A percentile compares a stretch with the other conserved stretches of the same genome.
phyloP scores from a whole-genome alignment of 1,140 invertebrate genomes.

The Hypsibius dujardini region DNA sequence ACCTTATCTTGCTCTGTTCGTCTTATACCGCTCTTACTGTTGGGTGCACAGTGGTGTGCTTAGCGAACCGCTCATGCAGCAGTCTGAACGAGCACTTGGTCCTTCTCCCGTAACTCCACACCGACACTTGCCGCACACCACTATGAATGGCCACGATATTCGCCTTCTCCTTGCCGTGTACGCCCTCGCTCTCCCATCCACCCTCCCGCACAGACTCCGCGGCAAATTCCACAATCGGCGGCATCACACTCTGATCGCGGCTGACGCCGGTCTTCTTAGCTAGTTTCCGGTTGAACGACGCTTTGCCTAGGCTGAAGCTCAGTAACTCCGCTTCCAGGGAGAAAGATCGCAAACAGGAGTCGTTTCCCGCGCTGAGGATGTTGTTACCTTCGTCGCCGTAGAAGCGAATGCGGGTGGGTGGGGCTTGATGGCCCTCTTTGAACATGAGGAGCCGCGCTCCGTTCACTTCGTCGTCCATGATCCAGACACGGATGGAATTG shows the following conservation, averaged over 20 bases:
- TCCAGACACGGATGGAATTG: constrained; percentile 46
- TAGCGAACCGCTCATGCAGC: constrained; percentile 35
- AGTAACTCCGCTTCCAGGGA: constrained; percentile 71
- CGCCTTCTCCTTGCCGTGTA: constrained; percentile 52
- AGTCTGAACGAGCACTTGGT: constrained; percentile 60
- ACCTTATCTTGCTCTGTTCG: too few relatives aligned
- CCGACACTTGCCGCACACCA: constrained; percentile 52
- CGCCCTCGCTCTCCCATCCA: constrained; percentile 50
- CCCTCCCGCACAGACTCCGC: constrained; percentile 25
- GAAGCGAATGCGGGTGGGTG: constrained; percentile 62
- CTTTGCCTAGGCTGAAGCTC: constrained; percentile 67
- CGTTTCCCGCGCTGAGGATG: constrained; percentile 32
- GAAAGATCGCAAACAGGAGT: constrained; percentile 69
- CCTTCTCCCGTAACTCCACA: constrained; percentile 70
- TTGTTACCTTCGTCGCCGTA: constrained; percentile 41
- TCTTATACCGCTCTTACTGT: too few relatives aligned
- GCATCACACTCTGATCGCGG: constrained; percentile 49
- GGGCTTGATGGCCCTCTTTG: constrained; percentile 61
- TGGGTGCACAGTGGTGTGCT: constrained; percentile 28
- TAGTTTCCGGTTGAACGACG: constrained; percentile 59
- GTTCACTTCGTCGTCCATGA: constrained; percentile 68
- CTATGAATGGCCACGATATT: constrained; percentile 68
- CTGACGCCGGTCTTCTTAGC: constrained; percentile 47
- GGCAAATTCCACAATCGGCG: constrained; percentile 54
- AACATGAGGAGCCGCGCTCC: constrained; percentile 58